These are phyloP conservation scores for Protosalanx chinensis DNA, from an alignment of 2,797 vertebrate genomes.

Conservation along the genomic window DNA sequence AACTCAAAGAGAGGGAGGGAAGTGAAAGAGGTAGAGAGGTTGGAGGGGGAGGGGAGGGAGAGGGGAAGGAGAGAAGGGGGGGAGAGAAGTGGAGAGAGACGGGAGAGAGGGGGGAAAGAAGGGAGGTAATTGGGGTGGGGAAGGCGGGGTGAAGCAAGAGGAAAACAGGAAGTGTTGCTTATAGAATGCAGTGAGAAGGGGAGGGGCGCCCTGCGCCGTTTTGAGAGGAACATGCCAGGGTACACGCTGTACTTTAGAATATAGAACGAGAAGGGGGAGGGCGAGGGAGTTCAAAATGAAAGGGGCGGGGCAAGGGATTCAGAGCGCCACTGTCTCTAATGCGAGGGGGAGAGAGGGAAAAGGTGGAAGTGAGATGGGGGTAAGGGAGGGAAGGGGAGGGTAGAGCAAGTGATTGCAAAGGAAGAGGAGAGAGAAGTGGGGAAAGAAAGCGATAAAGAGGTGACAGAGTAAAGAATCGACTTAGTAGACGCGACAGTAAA, in stretches of 20 bases:
- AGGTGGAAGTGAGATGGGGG: not conserved
- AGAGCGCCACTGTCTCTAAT: not conserved
- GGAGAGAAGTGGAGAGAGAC: not conserved
- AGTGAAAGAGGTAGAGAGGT: not conserved
- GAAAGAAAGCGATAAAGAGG: not conserved
- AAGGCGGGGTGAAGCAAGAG: not conserved
- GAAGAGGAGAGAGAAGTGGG: not conserved
- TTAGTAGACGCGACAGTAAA: not conserved
- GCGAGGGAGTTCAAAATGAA: not conserved
- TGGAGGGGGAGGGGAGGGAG: not conserved
- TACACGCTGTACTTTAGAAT: slow-evolving; percentile 19
- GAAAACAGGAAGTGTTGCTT: slow-evolving; percentile 9
- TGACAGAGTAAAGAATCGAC: not conserved
- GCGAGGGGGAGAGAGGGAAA: not conserved
- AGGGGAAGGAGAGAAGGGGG: not conserved
- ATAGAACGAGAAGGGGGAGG: not conserved
- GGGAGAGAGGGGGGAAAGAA: not conserved
- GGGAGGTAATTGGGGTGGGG: not conserved
- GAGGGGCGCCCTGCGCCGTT: not conserved
- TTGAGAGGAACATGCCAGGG: slow-evolving; percentile 6
- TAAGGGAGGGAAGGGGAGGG: not conserved
- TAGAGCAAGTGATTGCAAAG: not conserved
- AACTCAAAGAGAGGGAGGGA: not conserved
- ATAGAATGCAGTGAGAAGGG: not conserved
- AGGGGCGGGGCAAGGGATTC: not conserved